These are phyloP conservation scores for Mechanitis mazaeus DNA, from an alignment of 2,888 invertebrate species.

Conservation along the genomic window DNA sequence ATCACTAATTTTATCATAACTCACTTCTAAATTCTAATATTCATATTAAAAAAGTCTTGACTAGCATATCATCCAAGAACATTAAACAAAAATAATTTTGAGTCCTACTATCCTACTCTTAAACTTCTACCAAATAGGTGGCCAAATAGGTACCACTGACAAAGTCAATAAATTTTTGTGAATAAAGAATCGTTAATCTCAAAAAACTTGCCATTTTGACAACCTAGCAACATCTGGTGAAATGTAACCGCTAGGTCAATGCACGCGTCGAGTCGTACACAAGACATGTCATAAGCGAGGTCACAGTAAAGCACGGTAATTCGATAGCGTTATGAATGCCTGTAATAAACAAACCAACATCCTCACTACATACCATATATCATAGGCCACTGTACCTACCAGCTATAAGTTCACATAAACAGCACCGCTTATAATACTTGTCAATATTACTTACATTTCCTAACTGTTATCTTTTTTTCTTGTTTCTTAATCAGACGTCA, in stretches of 20 bases:
- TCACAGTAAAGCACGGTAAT: neutral
- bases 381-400: neutral
- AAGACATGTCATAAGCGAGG: neutral
- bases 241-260: neutral
- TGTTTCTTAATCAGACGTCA: too few species aligned
- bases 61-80: too few species aligned
- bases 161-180: neutral
- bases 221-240: constrained; percentile 2
- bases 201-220: neutral
- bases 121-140: too few species aligned
- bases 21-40: too few species aligned
- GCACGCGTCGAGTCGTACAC: neutral
- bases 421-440: too few species aligned
- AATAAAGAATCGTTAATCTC: neutral
- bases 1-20: too few species aligned
- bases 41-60: too few species aligned
- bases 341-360: neutral
- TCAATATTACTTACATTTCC: too few species aligned
- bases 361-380: neutral
- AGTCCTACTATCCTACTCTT: too few species aligned
- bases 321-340: neutral
- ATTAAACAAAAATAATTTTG: too few species aligned
- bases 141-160: neutral
- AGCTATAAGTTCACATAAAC: too few species aligned
- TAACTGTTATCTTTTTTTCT: too few species aligned